These are phyloP conservation scores for Candidula unifasciata DNA, from an alignment of 2,888 invertebrate genomes.

Conservation along the genomic window DNA sequence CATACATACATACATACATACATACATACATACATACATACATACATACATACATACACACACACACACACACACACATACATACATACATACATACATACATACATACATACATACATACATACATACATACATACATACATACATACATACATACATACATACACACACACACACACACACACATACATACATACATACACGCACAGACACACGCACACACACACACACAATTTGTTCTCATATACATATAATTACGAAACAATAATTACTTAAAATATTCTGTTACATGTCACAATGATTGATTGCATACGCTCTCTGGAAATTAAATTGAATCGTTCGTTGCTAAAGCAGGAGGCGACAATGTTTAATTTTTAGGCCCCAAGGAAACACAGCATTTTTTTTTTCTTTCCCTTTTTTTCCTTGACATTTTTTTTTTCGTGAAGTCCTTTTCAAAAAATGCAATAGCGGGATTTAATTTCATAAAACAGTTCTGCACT, in stretches of 20 bases:
- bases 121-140: no score
- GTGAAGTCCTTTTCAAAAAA: neutral
- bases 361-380: slow-evolving; percentile 7
- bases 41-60: no score
- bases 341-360: slow-evolving; percentile 9
- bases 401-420: neutral
- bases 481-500: slow-evolving; percentile 32
- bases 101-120: no score
- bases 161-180: neutral
- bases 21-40: no score
- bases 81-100: no score
- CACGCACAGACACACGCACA: neutral
- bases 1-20: no score
- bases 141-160: no score
- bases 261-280: slow-evolving; percentile 6
- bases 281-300: neutral
- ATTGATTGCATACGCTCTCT: neutral
- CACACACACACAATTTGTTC: neutral
- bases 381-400: neutral
- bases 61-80: no score
- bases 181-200: neutral
- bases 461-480: slow-evolving; percentile 33
- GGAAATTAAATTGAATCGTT: slow-evolving; percentile 12
- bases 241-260: neutral
- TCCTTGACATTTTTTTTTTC: neutral